These are phyloP conservation scores for Mesembrinibis cayennensis DNA, from an alignment of 2,113 vertebrate genomes.

Conservation along the genomic window DNA sequence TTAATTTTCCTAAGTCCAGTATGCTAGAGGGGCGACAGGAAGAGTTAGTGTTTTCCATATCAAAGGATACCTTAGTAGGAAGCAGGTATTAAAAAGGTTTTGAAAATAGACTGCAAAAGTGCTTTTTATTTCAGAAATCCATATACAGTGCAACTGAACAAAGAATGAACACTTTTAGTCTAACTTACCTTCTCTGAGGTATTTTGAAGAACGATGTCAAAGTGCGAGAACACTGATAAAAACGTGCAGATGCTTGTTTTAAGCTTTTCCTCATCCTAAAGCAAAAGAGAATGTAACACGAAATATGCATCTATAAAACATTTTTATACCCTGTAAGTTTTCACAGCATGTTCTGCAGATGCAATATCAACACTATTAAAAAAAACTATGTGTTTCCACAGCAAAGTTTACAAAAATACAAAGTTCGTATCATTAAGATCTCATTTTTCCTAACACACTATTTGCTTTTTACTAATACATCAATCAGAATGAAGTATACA, in stretches of 20 bases:
- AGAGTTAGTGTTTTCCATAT: background rate
- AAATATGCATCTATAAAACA: rapidly evolving
- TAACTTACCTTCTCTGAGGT: conserved; percentile 79
- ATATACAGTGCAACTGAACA: background rate
- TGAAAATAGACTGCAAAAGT: background rate
- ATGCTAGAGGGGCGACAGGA: background rate
- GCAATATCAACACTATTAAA: background rate
- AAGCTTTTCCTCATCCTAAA: conserved; percentile 87
- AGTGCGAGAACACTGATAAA: conserved; percentile 89
- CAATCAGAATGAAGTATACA: background rate
- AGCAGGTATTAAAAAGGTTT: background rate
- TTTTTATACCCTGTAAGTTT: background rate
- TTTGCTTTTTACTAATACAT: background rate
- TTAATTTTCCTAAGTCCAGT: background rate
- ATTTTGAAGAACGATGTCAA: conserved; percentile 80
- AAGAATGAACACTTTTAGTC: background rate
- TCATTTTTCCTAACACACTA: background rate
- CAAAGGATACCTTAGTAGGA: background rate
- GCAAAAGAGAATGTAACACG: background rate
- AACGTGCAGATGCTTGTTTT: conserved; percentile 93
- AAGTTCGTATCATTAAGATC: background rate
- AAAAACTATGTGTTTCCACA: background rate
- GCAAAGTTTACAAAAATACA: background rate
- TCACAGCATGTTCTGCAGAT: background rate
- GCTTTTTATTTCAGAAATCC: background rate